A percentile compares a stretch with the other conserved stretches of the same genome.
Evolutionary conservation across 1,140 invertebrate species (phyloP).

Genomic region (Eubasilissa regina): DNA sequence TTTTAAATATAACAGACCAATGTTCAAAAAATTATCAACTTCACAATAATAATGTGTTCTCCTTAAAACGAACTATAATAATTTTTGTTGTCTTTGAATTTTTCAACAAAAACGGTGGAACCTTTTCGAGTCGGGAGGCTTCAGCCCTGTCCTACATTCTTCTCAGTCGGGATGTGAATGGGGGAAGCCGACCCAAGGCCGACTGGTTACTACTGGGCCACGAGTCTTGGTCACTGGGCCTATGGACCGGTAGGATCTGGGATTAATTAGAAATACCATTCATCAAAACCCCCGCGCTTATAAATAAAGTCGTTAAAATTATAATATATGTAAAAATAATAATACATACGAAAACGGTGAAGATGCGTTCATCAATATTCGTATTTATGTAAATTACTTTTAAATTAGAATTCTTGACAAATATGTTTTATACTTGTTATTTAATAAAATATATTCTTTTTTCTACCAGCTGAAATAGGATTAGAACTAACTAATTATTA

Average conservation of each 20-base stretch:
- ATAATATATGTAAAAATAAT: not conserved
- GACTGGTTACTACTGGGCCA: constrained; percentile 32
- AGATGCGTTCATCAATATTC: not conserved
- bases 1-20: no score
- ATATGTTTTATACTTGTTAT: no score
- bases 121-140: not conserved
- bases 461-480: no score
- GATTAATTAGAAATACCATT: constrained; percentile 3
- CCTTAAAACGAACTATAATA: no score
- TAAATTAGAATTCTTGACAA: no score
- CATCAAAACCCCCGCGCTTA: no score
- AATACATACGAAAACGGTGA: not conserved
- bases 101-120: not conserved
- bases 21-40: no score
- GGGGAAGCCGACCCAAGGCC: constrained; percentile 24
- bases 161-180: constrained; percentile 30
- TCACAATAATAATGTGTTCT: no score
- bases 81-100: not conserved
- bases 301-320: no score
- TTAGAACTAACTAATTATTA: no score
- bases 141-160: constrained; percentile 22
- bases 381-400: no score
- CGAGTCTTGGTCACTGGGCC: constrained; percentile 34
- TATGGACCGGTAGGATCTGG: not conserved
- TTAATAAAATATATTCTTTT: no score